Base-by-base conservation (phyloP, 2,888 invertebrate species). In the Caenorhabditis panamensis region DNA sequence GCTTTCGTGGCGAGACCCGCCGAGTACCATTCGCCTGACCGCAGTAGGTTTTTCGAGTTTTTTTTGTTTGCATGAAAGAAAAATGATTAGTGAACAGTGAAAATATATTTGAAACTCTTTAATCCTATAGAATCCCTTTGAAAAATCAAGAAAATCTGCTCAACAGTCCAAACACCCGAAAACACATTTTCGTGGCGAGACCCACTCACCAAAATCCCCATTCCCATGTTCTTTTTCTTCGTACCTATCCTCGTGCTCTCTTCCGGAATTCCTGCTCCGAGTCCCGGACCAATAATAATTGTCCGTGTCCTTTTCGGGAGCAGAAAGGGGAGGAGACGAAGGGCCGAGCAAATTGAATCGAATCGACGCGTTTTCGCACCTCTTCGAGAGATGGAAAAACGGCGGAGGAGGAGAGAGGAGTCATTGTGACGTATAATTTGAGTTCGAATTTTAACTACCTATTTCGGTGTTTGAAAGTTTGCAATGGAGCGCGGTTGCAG, bases 231-330 rank as follows among this genome's bases (percentile, higher is more conserved):
- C 47, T 47, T 4, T 47, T 18, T 47, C 47, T 6, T 41, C n/a
- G n/a, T n/a, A n/a, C n/a, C n/a, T n/a, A n/a, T n/a, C n/a, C n/a
- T n/a, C n/a, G n/a, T n/a, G n/a, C n/a, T n/a, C n/a, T n/a, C n/a
- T n/a, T 41, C 41, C 41, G 11, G 11, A 11, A 41, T 9, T 41
- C 41, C 13, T 41, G 49, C 49, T 49, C 49, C 20, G 18, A 20
- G 8, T 41, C 13, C 41, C 41, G 41, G 47, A 18, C n/a, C 47
- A 47, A 47, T 47, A n/a, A 47, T 47, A 47, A 47, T 47, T 47
- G 51, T 51, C 13, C 44, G 3, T 71, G 71, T 63, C 71, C 71
- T 63, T 71, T 71, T 68, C 22, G 36, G 31, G 64, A 63, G 72
- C 28, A 69, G 13, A 61, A 72, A 54, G 16, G 59, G 22, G 51